A percentile compares a stretch with the other conserved stretches of the same genome.
Conservation (phyloP, 2,113 vertebrate genomes). For the Lethenteron reissneri region DNA sequence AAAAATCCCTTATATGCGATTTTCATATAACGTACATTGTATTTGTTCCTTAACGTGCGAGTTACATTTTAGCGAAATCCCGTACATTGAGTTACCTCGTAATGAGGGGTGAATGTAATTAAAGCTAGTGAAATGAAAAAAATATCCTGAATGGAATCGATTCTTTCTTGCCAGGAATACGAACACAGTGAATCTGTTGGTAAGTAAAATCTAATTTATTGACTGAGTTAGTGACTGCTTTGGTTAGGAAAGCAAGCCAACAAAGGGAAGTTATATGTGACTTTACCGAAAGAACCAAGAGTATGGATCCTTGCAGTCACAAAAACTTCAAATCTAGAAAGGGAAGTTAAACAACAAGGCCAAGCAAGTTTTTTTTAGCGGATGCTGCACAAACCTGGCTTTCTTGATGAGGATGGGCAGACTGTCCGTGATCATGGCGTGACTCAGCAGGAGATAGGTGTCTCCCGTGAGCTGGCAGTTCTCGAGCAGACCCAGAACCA, state of each 20-base stretch:
- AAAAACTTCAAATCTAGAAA: background rate
- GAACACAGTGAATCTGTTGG: too few relatives aligned
- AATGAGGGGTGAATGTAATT: too few relatives aligned
- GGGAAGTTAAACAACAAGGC: background rate
- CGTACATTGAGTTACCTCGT: too few relatives aligned
- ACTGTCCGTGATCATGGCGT: constrained; percentile 71
- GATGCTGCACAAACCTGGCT: constrained; percentile 32
- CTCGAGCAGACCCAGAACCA: constrained; percentile 48
- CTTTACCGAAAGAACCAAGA: background rate
- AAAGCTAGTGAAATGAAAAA: too few relatives aligned
- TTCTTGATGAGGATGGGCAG: constrained; percentile 63
- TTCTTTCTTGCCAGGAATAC: too few relatives aligned
- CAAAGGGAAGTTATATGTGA: background rate
- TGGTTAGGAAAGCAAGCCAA: background rate
- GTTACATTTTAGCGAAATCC: too few relatives aligned
- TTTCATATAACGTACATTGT: too few relatives aligned
- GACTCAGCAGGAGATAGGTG: constrained; percentile 55
- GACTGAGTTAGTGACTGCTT: background rate
- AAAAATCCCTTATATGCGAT: too few relatives aligned
- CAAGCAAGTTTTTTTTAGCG: too few relatives aligned
- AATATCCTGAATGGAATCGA: too few relatives aligned
- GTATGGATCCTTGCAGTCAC: background rate
- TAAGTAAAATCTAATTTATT: too few relatives aligned
- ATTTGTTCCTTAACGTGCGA: too few relatives aligned
- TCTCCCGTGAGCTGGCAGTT: constrained; percentile 46